Evolutionary conservation across 2,113 vertebrate genomes (phyloP).

Genomic region (Marmota flaviventris): DNA sequence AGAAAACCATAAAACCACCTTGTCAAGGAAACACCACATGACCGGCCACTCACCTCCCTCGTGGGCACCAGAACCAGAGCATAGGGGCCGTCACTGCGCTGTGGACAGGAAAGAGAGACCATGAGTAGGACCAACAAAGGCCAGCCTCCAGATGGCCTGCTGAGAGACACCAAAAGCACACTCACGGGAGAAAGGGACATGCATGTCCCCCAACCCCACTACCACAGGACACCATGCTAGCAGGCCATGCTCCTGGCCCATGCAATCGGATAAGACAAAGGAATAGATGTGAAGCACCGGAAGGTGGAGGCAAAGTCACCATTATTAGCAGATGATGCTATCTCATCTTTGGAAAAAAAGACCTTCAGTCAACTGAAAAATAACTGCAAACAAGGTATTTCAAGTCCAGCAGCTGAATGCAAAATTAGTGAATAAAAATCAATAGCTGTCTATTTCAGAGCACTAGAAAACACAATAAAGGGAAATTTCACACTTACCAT

Average conservation of each 20-base stretch:
- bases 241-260: not conserved
- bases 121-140: not conserved
- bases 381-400: not conserved
- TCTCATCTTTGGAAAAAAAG: not conserved
- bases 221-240: not conserved
- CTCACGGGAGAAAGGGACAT: not conserved
- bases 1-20: not conserved
- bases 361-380: not conserved
- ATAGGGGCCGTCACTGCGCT: constrained; percentile 95
- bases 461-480: too few species aligned
- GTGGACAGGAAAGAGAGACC: constrained; percentile 49
- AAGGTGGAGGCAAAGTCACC: not conserved
- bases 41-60: constrained; percentile 92
- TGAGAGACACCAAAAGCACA: too few species aligned
- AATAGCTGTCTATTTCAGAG: not conserved
- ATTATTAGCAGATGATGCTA: not conserved
- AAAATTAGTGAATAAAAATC: constrained; percentile 40
- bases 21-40: too few species aligned
- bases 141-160: not conserved
- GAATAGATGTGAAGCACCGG: not conserved
- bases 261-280: not conserved
- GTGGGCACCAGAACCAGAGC: constrained; percentile 96
- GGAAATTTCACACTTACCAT: too few species aligned
- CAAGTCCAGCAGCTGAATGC: not conserved
- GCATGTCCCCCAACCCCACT: too few species aligned